These are phyloP conservation scores for Drosophila monieri DNA, from an alignment of 2,888 invertebrate genomes.

Conservation along the genomic window DNA sequence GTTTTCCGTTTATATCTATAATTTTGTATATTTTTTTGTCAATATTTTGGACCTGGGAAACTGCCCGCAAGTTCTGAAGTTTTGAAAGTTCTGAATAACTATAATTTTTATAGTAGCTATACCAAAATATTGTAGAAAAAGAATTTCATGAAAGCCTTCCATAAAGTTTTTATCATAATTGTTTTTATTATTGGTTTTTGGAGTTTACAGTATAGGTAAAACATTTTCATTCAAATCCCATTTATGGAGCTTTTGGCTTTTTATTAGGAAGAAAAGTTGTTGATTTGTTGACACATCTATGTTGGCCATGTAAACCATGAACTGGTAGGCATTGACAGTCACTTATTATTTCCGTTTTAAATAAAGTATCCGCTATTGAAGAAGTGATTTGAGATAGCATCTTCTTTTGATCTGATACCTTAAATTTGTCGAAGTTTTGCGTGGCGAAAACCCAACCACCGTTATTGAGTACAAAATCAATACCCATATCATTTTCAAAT, in stretches of 20 bases:
- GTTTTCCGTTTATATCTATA: no score
- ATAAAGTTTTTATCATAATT: no score
- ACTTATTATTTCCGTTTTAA: conserved; percentile 81
- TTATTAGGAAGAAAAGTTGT: conserved; percentile 80
- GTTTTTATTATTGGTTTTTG: no score
- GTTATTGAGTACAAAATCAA: conserved; percentile 86
- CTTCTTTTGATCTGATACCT: conserved; percentile 74
- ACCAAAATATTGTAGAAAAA: no score
- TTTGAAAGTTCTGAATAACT: no score
- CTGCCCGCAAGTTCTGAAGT: no score
- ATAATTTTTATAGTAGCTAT: no score
- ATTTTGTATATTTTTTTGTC: no score
- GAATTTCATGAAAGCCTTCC: no score
- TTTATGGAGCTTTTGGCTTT: conserved; percentile 68
- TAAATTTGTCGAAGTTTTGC: conserved; percentile 77
- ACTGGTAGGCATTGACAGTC: conserved; percentile 78
- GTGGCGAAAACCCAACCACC: conserved; percentile 83
- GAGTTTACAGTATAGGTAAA: neutral
- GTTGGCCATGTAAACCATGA: conserved; percentile 80
- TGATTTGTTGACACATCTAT: conserved; percentile 78
- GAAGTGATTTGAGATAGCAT: conserved; percentile 75
- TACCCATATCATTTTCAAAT: conserved; percentile 87
- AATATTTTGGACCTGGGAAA: no score
- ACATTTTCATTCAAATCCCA: neutral
- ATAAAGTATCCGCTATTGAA: conserved; percentile 82